Evolutionary conservation across 2,113 vertebrate species (phyloP).

Genomic region (Heloderma charlesbogerti): DNA sequence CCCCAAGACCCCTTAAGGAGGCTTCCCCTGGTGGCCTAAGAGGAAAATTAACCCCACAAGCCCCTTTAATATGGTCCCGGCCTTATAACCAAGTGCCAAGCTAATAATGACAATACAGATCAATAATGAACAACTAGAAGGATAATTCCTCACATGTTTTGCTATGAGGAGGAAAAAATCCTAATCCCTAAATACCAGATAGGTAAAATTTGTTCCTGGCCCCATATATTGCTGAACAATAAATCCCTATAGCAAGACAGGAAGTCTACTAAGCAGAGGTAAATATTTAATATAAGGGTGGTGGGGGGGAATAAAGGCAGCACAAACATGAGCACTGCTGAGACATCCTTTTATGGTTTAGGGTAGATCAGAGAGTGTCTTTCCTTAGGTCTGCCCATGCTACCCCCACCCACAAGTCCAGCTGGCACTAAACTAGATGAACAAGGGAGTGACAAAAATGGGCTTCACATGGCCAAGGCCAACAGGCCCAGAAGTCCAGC

Average conservation of each 20-base stretch:
- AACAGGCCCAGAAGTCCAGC: not conserved
- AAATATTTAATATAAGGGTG: not conserved
- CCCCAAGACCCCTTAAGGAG: not conserved
- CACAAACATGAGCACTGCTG: not conserved
- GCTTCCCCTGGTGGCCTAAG: no score
- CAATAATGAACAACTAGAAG: not conserved
- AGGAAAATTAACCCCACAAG: not conserved
- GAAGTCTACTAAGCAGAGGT: not conserved
- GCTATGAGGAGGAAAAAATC: not conserved
- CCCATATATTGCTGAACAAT: not conserved
- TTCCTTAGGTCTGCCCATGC: not conserved
- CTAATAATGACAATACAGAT: not conserved
- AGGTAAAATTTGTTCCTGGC: no score
- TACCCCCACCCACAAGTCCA: not conserved
- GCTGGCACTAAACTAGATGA: not conserved
- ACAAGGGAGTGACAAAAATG: not conserved
- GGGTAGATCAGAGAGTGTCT: not conserved
- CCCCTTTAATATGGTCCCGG: not conserved
- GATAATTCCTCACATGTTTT: not conserved
- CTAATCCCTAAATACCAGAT: no score
- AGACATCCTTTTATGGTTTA: not conserved
- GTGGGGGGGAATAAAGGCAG: not conserved
- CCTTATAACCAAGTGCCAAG: not conserved
- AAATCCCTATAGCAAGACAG: not conserved
- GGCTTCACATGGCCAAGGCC: not conserved